Percentiles rank a stretch among this genome's conserved stretches.
These are phyloP conservation scores for Athrips mouffetella DNA, from an alignment of 2,888 invertebrate species.

Conservation along the genomic window DNA sequence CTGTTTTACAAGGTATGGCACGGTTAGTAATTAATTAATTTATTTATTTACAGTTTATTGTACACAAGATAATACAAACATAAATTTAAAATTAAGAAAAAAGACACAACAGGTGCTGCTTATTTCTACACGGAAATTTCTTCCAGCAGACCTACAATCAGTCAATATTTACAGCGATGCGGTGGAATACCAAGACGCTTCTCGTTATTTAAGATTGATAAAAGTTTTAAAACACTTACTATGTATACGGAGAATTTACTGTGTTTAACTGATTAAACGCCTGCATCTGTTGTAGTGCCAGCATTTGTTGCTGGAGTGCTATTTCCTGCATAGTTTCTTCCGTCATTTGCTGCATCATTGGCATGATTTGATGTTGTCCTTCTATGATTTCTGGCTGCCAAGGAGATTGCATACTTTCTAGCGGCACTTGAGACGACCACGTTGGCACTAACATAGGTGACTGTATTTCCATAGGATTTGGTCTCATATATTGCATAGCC, in stretches of 20 bases:
- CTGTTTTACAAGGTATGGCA: too few relatives aligned
- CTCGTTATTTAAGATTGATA: background rate
- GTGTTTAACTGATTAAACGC: conserved; percentile 34
- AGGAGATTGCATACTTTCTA: background rate
- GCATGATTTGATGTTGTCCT: background rate
- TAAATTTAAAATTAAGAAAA: too few relatives aligned
- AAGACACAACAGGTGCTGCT: too few relatives aligned
- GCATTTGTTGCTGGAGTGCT: conserved; percentile 36
- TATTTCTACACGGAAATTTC: too few relatives aligned
- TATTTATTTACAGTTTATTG: too few relatives aligned
- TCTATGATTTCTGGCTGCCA: background rate
- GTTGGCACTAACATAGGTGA: background rate
- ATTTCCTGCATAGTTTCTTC: conserved; percentile 29
- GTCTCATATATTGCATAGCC: background rate
- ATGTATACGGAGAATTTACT: conserved; percentile 27
- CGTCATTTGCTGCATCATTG: background rate
- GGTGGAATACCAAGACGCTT: too few relatives aligned
- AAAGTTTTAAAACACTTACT: conserved; percentile 19
- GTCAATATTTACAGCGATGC: too few relatives aligned
- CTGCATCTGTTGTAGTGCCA: conserved; percentile 34
- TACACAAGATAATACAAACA: too few relatives aligned
- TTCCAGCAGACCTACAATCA: too few relatives aligned
- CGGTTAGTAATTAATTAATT: too few relatives aligned
- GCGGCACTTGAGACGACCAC: background rate
- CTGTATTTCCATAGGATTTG: background rate